Conservation (phyloP, 1,140 invertebrate genomes). For the Berghia stephanieae region DNA sequence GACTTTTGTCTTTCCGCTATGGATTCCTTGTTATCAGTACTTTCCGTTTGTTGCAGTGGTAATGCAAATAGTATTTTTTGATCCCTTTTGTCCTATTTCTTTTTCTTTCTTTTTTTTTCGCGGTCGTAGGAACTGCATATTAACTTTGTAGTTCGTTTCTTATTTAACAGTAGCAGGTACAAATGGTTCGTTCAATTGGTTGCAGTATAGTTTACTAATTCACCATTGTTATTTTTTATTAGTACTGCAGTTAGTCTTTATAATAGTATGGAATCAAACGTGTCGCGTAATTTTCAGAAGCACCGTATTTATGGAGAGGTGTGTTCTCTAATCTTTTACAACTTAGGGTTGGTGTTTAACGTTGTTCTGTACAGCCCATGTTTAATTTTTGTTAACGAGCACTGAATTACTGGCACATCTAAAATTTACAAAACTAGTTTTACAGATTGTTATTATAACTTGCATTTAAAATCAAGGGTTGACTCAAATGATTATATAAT, state of each 20-base stretch:
- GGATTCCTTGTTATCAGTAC: too few species aligned
- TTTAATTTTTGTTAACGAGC: too few species aligned
- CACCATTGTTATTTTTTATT: background rate
- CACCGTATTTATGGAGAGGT: too few species aligned
- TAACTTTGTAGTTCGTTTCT: background rate
- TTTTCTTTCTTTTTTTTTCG: background rate
- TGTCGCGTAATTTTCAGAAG: too few species aligned
- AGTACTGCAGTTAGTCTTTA: background rate
- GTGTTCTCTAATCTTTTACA: too few species aligned
- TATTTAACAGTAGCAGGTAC: background rate
- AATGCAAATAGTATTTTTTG: background rate
- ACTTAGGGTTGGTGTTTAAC: too few species aligned
- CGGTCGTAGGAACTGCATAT: background rate
- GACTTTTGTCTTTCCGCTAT: background rate
- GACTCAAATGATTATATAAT: too few species aligned
- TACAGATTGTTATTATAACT: too few species aligned
- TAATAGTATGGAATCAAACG: background rate
- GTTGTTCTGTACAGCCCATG: too few species aligned
- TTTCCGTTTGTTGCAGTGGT: background rate
- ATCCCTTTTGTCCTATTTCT: background rate
- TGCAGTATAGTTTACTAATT: background rate
- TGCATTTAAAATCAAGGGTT: too few species aligned
- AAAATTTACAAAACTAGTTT: too few species aligned
- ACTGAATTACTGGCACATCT: too few species aligned
- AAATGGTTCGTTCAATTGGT: background rate